A percentile compares a stretch with the other conserved stretches of the same genome.
Conservation (phyloP, 2,797 vertebrate genomes). For the Hydrophis major region DNA sequence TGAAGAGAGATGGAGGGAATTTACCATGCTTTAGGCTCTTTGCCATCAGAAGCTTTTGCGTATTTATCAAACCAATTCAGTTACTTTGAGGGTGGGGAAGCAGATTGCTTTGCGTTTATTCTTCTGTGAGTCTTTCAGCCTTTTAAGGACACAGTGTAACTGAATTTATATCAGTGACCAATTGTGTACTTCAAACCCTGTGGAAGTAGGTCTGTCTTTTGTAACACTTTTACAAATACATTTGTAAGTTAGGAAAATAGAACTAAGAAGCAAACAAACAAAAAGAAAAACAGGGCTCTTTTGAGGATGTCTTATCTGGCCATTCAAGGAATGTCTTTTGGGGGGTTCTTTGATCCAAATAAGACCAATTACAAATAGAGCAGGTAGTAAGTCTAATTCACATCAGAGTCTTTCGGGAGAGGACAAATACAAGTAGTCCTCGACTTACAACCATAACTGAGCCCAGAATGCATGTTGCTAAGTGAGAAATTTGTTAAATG, state of each 20-base stretch:
- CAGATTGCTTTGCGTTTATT: slow-evolving; percentile 16
- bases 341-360: background rate
- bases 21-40: slow-evolving; percentile 2
- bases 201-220: background rate
- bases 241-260: background rate
- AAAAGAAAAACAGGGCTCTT: background rate
- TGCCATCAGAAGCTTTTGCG: background rate
- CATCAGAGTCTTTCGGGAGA: background rate
- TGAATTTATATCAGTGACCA: background rate
- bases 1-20: background rate
- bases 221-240: background rate
- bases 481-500: background rate
- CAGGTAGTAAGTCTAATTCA: background rate
- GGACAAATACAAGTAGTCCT: background rate
- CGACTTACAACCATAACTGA: background rate
- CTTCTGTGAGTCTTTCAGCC: background rate
- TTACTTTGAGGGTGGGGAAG: background rate
- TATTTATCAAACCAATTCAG: slow-evolving; percentile 14
- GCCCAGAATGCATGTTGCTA: background rate
- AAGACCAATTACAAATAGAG: background rate
- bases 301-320: background rate
- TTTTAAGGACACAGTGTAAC: slow-evolving; percentile 1
- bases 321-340: background rate
- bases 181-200: background rate
- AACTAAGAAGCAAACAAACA: background rate